Conservation (phyloP, 53 echinoderm and acorn worm genomes). For the Patiria pectinifera region DNA sequence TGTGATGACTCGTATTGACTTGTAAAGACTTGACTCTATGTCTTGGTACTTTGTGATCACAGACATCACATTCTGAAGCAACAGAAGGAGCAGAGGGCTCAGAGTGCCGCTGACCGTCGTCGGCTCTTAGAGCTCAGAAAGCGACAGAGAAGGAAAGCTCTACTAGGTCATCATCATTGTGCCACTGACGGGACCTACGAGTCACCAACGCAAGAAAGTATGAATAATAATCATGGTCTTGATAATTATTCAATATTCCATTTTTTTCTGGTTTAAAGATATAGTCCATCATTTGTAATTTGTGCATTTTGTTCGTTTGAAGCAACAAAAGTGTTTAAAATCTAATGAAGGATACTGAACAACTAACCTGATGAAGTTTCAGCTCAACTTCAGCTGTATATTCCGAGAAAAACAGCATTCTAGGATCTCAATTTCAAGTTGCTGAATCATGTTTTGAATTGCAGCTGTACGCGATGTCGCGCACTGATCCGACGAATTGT, state of each 20-base stretch:
- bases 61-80: constrained; percentile 85
- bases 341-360: too few relatives aligned
- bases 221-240: neutral
- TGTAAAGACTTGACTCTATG: neutral
- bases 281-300: too few relatives aligned
- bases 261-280: neutral
- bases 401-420: too few relatives aligned
- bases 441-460: too few relatives aligned
- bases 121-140: constrained; percentile 83
- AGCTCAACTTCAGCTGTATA: too few relatives aligned
- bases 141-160: constrained; percentile 82
- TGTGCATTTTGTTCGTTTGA: too few relatives aligned
- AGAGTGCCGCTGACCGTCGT: constrained; percentile 81
- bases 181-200: constrained; percentile 37
- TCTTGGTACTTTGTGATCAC: neutral
- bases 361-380: too few relatives aligned
- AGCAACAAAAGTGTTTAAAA: too few relatives aligned
- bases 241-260: neutral
- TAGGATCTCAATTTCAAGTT: too few relatives aligned
- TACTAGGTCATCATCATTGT: constrained; percentile 86
- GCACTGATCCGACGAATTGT: too few relatives aligned
- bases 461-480: too few relatives aligned
- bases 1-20: neutral
- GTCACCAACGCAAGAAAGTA: constrained; percentile 23
- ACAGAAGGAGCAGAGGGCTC: constrained; percentile 81